Conservation (phyloP, 1,140 invertebrate genomes). For the Atta texana region DNA sequence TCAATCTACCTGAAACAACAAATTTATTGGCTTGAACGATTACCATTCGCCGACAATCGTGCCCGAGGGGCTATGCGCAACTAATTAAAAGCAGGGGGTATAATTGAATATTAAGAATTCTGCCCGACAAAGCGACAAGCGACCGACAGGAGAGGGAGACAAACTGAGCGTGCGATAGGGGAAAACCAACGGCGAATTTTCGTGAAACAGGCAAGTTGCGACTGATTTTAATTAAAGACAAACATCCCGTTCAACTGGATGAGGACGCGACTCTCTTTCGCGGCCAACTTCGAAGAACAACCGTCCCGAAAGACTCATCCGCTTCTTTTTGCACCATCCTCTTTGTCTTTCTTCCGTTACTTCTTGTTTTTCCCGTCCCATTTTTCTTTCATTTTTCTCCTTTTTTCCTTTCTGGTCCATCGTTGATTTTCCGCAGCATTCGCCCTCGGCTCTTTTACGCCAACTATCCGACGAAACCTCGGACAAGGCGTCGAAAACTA, state of each 20-base stretch:
- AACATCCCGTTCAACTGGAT: slow-evolving; percentile 79
- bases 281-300: slow-evolving; percentile 77
- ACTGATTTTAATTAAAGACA: slow-evolving; percentile 85
- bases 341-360: slow-evolving; percentile 49
- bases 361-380: slow-evolving; percentile 24
- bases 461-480: slow-evolving; percentile 65
- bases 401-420: neutral
- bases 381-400: slow-evolving; percentile 62
- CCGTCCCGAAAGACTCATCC: slow-evolving; percentile 53
- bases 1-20: slow-evolving; percentile 62
- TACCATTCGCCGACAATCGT: slow-evolving; percentile 40
- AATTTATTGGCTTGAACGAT: slow-evolving; percentile 59
- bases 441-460: slow-evolving; percentile 51
- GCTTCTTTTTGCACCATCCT: slow-evolving; percentile 33
- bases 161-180: slow-evolving; percentile 29
- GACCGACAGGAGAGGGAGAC: neutral
- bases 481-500: slow-evolving; percentile 52
- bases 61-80: slow-evolving; percentile 42
- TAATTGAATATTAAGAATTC: slow-evolving; percentile 86
- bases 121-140: slow-evolving; percentile 73
- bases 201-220: slow-evolving; percentile 72
- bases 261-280: slow-evolving; percentile 72
- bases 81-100: slow-evolving; percentile 82
- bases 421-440: slow-evolving; percentile 65
- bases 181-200: slow-evolving; percentile 50